phyloP scores from a whole-genome alignment of 2,888 invertebrate genomes.

The Electrophaes corylata region DNA sequence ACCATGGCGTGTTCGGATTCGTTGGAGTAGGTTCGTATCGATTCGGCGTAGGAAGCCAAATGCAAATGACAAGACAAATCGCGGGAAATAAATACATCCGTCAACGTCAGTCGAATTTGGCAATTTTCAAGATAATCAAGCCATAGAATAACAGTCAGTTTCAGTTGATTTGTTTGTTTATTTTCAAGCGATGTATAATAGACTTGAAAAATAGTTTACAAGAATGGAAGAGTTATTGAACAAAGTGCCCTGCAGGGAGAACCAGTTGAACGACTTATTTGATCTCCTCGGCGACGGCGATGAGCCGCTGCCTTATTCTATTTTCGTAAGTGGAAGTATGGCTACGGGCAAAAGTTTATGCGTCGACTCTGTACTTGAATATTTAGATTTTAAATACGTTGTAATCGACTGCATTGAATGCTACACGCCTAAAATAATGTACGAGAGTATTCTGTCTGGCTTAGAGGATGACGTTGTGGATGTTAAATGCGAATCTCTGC shows the following conservation, averaged over 20 bases:
- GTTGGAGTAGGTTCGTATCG: neutral
- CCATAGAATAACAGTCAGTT: conserved; percentile 29
- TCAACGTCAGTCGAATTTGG: no score
- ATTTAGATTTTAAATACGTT: conserved; percentile 84
- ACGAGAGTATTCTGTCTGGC: conserved; percentile 88
- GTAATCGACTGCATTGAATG: conserved; percentile 93
- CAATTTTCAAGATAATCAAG: no score
- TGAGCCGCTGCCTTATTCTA: conserved; percentile 86
- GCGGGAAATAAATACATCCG: no score
- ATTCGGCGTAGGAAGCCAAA: conserved; percentile 46
- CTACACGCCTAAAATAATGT: conserved; percentile 89
- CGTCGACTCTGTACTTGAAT: conserved; percentile 83
- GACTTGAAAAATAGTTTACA: conserved; percentile 33
- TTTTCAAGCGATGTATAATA: conserved; percentile 35
- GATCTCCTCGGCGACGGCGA: conserved; percentile 81
- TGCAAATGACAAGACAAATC: neutral
- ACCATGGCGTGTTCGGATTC: no score
- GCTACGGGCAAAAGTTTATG: conserved; percentile 93
- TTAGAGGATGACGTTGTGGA: conserved; percentile 73
- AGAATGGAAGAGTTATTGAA: conserved; percentile 80
- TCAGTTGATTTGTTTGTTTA: neutral
- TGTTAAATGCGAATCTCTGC: conserved; percentile 87
- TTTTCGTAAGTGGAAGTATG: conserved; percentile 93
- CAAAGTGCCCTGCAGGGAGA: conserved; percentile 78
- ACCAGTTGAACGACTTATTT: conserved; percentile 74